Conservation (phyloP, 1,140 invertebrate species). For the Chrysomallon squamiferum region DNA sequence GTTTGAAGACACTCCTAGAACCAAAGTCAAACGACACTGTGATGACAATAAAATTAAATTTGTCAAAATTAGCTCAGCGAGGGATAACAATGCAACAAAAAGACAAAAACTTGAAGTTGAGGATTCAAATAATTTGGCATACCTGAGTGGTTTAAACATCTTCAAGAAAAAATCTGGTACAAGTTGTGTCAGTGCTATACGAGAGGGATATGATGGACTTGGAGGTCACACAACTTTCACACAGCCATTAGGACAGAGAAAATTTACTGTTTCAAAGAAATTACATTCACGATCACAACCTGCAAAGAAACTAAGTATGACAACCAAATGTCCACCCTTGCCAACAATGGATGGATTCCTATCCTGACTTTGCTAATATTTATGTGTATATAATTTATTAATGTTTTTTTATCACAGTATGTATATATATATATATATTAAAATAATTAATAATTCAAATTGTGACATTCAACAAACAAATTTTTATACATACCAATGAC, state of each 20-base stretch:
- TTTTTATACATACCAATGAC: too few relatives aligned
- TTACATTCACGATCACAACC: not conserved
- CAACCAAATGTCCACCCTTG: too few relatives aligned
- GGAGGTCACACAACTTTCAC: constrained; percentile 35
- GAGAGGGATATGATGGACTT: constrained; percentile 36
- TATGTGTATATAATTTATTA: too few relatives aligned
- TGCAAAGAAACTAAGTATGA: too few relatives aligned
- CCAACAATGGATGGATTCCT: too few relatives aligned
- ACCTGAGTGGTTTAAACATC: constrained; percentile 21
- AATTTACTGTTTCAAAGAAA: not conserved
- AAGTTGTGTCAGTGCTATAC: constrained; percentile 19
- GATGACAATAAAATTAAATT: constrained; percentile 30
- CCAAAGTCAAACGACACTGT: constrained; percentile 7
- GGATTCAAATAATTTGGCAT: constrained; percentile 11
- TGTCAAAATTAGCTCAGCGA: constrained; percentile 28
- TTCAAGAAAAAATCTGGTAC: constrained; percentile 35
- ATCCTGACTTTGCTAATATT: too few relatives aligned
- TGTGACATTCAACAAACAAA: too few relatives aligned
- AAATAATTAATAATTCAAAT: too few relatives aligned
- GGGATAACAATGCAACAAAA: constrained; percentile 19
- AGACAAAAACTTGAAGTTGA: constrained; percentile 18
- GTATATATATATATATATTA: too few relatives aligned
- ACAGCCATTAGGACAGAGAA: constrained; percentile 9
- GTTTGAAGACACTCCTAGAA: constrained; percentile 15
- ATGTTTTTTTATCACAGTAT: too few relatives aligned